Base-by-base conservation (phyloP, 2,888 invertebrate species). In the Macaria liturata region DNA sequence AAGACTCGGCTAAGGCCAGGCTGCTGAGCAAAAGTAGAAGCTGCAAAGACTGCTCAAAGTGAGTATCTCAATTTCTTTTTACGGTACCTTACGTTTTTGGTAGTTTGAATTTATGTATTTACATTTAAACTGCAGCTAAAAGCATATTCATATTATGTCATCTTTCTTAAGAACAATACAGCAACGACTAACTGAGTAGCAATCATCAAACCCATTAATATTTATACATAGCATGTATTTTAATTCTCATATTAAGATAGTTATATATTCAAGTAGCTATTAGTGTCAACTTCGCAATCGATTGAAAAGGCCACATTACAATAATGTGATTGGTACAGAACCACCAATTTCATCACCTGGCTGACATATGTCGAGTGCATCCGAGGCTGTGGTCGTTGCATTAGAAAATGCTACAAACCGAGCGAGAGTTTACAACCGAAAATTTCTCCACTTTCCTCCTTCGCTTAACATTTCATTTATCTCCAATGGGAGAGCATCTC, bases 41-140 rank as follows among this genome's bases (percentile, higher is more conserved):
- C 69, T 88, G 90, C 67, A 91, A 91, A 68, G 88, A 91, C 66
- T 92, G 92, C 75, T 83, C 83, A 32, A 91, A 88, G 92, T 92
- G 67, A 86, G 86, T 89, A 9, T 3, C 20, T 8, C 32, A 8
- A 66, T 48, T 50, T 50, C 57, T 53, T 54, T 59, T 55, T 6
- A 37, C 34, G 5, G 4, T 34, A 34, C 7, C 7, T 37, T 3
- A 37, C 7, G 7, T 37, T 37, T 37, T 37, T 37, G 5, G 34
- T 37, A 37, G 34, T 7, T 37, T 37, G 34, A 37, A 6, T 37
- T 6, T 37, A 37, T 20, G 20, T 20, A 37, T 37, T 37, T 37
- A 37, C 34, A 37, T 6, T 20, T 37, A 37, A 37, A 7, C 34
- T 7, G 34, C 7, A 37, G 34, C 34, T 37, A 34, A 6, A 4